Evolutionary conservation across 2,888 invertebrate genomes (phyloP).

Genomic region (Nymphalis c-album): DNA sequence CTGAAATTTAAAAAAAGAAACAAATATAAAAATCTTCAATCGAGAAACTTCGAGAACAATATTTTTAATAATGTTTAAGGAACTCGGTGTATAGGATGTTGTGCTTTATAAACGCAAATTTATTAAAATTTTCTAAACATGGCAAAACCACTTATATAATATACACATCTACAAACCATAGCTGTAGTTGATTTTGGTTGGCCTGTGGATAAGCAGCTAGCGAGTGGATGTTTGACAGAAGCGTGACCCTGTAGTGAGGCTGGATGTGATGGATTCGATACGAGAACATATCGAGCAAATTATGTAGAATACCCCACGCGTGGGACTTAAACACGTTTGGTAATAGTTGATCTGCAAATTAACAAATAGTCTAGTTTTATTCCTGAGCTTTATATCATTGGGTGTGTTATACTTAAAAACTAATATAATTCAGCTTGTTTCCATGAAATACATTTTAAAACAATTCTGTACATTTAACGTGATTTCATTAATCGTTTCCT

Average conservation of each 20-base stretch:
- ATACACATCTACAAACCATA: conserved; percentile 83
- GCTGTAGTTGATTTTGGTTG: conserved; percentile 95
- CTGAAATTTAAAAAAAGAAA: conserved; percentile 62
- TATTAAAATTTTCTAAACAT: no score
- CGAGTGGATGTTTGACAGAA: conserved; percentile 94
- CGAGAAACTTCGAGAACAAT: no score
- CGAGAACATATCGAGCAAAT: conserved; percentile 97
- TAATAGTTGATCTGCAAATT: conserved; percentile 87
- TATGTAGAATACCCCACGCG: conserved; percentile 97
- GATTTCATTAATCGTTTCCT: no score
- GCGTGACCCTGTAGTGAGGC: conserved; percentile 95
- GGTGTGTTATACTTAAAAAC: no score
- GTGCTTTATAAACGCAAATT: no score
- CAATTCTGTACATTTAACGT: no score
- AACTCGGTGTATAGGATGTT: no score
- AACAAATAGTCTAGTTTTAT: background rate
- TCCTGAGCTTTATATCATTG: no score
- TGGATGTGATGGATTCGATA: conserved; percentile 98
- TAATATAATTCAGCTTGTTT: no score
- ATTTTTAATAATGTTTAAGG: no score
- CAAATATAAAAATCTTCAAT: background rate
- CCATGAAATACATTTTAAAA: no score
- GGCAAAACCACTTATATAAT: no score
- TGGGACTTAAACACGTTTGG: conserved; percentile 96
- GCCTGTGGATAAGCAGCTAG: conserved; percentile 95